Evolutionary conservation across 2,797 vertebrate genomes (phyloP).

Genomic region (Discoglossus pictus): DNA sequence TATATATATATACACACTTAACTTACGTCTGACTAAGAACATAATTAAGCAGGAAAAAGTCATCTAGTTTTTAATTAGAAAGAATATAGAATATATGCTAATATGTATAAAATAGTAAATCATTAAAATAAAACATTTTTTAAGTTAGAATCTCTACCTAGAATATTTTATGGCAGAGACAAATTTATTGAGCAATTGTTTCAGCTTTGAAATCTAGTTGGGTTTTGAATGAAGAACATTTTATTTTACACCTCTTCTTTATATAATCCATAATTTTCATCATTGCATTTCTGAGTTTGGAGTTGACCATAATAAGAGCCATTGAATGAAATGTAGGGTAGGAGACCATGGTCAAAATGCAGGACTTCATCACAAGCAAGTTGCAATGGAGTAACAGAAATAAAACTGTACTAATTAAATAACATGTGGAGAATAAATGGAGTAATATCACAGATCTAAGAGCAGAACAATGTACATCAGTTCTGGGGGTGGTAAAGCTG

Average conservation of each 20-base stretch:
- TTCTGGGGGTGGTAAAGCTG: not conserved
- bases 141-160: too few species aligned
- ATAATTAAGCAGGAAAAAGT: too few species aligned
- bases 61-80: too few species aligned
- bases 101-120: not conserved
- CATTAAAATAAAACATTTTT: not conserved
- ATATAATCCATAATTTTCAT: not conserved
- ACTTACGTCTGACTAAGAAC: too few species aligned
- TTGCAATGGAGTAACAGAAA: too few species aligned
- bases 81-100: not conserved
- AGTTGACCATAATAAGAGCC: conserved; percentile 9
- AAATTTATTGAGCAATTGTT: too few species aligned
- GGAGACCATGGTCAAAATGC: not conserved
- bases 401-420: conserved; percentile 6
- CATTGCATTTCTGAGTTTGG: conserved; percentile 15
- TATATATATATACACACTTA: too few species aligned
- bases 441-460: conserved; percentile 9
- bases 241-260: too few species aligned
- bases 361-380: too few species aligned
- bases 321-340: conserved; percentile 18
- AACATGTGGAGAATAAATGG: not conserved
- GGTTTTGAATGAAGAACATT: too few species aligned
- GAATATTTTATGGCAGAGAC: too few species aligned
- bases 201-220: too few species aligned
- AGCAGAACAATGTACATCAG: conserved; percentile 9